Base-by-base conservation (phyloP, 2,888 invertebrate genomes). In the Timandra comae region DNA sequence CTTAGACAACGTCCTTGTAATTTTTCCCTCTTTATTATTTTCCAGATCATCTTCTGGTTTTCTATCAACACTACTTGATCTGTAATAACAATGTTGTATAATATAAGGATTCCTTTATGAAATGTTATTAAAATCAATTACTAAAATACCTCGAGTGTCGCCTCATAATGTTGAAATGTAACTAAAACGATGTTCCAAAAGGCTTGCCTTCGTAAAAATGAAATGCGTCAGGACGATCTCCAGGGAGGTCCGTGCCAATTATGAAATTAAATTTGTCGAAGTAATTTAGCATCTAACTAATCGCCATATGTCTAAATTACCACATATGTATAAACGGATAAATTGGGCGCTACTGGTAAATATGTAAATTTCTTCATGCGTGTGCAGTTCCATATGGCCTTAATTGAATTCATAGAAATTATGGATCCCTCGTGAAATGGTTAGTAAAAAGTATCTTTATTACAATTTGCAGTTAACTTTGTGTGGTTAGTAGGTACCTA, bases 21-120 rank as follows among this genome's bases (percentile, higher is more conserved):
- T 7, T 0, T 21, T 28, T 8, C 34, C 41, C 7, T 51, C 46
- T 12, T 42, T 40, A 28, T 42, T 47, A 8, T 54, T 46, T 31
- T 66, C 64, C 29, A 52, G 27, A 35, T 60, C 51, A 28, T 47
- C 42, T n/a, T 57, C 52, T 1, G 48, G 31, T 12, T 29, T 8
- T 22, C 30, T 54, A 7, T 46, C 62, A n/a, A 44, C 38, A 41
- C 63, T 67, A 22, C 47, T 56, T n/a, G 58, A 41, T 38, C 70
- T 68, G 35, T 5, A 52, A 52, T 25, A 35, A 34, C 13, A 26
- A 26, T 3, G 2, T 20, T 7, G 16, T 12, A 12, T 37, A 10
- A 10, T 19, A 27, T 26, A 12, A 11, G 29, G 10, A 26, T 11
- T n/a, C n/a, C n/a, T n/a, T 19, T 10, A 22, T 9, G 6, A 22